phyloP scores from a whole-genome alignment of 2,888 invertebrate genomes.

The Volucella zonaria region DNA sequence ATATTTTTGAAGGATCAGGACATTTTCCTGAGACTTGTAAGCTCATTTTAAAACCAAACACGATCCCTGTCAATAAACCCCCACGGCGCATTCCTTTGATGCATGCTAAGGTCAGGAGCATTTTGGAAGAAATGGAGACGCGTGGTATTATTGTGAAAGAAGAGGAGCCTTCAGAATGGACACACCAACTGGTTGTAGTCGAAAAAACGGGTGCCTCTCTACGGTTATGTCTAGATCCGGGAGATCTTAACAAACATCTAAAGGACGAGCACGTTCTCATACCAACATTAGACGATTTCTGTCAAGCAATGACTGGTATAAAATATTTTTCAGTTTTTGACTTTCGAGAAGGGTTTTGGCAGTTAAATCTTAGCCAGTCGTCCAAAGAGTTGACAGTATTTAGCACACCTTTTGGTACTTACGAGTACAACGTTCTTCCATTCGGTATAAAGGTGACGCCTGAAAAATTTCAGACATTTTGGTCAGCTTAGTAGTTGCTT shows the following conservation, averaged over 20 bases:
- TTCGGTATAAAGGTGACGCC: constrained; percentile 43
- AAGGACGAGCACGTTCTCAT: no score
- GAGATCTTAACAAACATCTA: no score
- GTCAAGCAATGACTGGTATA: no score
- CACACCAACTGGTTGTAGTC: constrained; percentile 35
- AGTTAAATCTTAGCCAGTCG: constrained; percentile 74
- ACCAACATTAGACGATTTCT: no score
- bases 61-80: constrained; percentile 21
- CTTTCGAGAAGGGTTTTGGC: constrained; percentile 73
- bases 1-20: constrained; percentile 13
- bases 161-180: constrained; percentile 24
- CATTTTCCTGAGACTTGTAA: constrained; percentile 24
- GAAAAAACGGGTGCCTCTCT: constrained; percentile 70
- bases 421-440: constrained; percentile 24
- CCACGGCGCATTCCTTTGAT: constrained; percentile 10
- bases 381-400: constrained; percentile 77
- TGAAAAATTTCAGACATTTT: constrained; percentile 45
- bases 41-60: constrained; percentile 12
- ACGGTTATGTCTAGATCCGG: constrained; percentile 76
- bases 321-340: no score
- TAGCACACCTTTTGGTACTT: constrained; percentile 52
- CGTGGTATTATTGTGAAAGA: constrained; percentile 4
- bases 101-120: constrained; percentile 4
- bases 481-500: constrained; percentile 1
- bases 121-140: constrained; percentile 7